Evolutionary conservation across 2,888 invertebrate species (phyloP).

Genomic region (Coleophora flavipennella): DNA sequence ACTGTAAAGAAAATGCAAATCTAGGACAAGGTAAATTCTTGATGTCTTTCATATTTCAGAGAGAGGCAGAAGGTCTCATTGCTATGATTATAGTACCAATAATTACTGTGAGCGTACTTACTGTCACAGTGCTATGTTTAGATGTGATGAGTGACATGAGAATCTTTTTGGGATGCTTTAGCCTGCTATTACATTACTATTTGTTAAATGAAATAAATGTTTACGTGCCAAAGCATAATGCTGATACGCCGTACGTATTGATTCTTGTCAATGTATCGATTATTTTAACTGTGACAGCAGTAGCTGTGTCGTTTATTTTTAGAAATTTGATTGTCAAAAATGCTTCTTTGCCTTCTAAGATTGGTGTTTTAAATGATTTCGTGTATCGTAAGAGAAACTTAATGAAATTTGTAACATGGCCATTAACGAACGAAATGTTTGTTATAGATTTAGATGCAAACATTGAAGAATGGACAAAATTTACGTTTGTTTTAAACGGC

Average conservation of each 20-base stretch:
- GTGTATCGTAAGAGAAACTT: constrained; percentile 15
- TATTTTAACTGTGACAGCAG: constrained; percentile 19
- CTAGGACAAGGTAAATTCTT: constrained; percentile 18
- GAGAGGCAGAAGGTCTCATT: constrained; percentile 27
- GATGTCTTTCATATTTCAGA: constrained; percentile 29
- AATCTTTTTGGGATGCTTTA: constrained; percentile 17
- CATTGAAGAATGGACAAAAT: constrained; percentile 24
- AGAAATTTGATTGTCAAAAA: constrained; percentile 17
- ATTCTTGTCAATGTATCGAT: constrained; percentile 29
- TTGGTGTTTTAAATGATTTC: constrained; percentile 21
- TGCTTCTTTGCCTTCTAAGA: constrained; percentile 15
- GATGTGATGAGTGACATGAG: constrained; percentile 9
- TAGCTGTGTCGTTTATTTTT: constrained; percentile 24
- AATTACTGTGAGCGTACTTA: constrained; percentile 23
- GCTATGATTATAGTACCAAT: constrained; percentile 29
- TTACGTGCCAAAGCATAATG: constrained; percentile 23
- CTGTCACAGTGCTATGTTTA: constrained; percentile 21
- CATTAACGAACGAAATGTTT: constrained; percentile 11
- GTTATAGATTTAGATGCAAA: constrained; percentile 6
- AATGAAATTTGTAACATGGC: constrained; percentile 20
- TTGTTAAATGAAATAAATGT: constrained; percentile 20
- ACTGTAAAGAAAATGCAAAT: constrained; percentile 19
- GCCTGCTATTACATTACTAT: constrained; percentile 27
- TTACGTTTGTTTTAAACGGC: constrained; percentile 26
- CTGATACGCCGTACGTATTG: constrained; percentile 27